Evolutionary conservation across 2,888 invertebrate species (phyloP), one percentile per base, ranked within the genome.

Genomic region (Agriopis marginaria): DNA sequence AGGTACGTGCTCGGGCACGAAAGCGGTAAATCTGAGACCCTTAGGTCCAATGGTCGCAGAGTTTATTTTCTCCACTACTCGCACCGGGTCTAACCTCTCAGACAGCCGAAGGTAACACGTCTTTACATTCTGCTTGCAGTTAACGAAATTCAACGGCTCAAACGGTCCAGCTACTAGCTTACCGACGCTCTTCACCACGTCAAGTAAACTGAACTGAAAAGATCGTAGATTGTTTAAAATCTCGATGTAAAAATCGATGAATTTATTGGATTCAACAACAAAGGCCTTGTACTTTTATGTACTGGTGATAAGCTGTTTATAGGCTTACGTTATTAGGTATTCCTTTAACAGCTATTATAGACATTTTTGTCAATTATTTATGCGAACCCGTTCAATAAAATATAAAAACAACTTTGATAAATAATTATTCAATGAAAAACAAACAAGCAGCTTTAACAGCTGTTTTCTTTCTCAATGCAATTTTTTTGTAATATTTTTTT

Each of bases 91-190:
- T 17, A 89, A 40, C 14, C 68, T 82, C 14, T 82, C 82, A 0
- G 88, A 84, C 0, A 90, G 66, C 0, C 83, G 76, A n/a, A 91
- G 3, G 62, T 85, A 90, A 9, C 83, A 84, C 2, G 66, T 80
- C 67, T 85, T 79, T 0, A 32, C 2, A 0, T 49, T 50, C 0
- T 45, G 51, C 32, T 60, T 71, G 0, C 7, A 0, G 0, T 23
- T 3, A 3, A 50, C 40, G 50, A 87, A 86, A 66, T 84, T 85
- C 1, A 90, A 61, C 0, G 82, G 79, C 63, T 88, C 86, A 53
- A 85, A 89, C 3, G 79, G 74, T 0, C 86, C 88, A 0, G 59
- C 74, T 3, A 89, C 80, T 0, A 66, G 32, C 51, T 76, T 82
- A 14, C 73, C 76, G 3, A 88, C 8, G 7, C 66, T 6, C 59